Conservation (phyloP, 1,140 invertebrate genomes). For the Drosophila funebris region DNA sequence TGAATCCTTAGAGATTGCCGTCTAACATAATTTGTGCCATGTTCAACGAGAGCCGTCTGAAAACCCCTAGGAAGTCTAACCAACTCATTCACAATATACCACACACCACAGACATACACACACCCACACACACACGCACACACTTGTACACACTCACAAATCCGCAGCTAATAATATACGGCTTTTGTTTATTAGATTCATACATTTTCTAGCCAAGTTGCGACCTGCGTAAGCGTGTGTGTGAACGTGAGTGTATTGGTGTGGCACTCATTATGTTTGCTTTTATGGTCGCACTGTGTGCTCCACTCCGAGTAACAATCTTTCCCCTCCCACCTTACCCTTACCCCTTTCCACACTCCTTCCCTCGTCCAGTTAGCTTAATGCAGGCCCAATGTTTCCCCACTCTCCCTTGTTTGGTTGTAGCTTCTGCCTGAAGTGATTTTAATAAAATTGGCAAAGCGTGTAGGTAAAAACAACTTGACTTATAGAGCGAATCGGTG, state of each 20-base stretch:
- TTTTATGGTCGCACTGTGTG: constrained; percentile 66
- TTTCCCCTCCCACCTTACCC: background rate
- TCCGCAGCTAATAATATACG: constrained; percentile 80
- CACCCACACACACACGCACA: constrained; percentile 1
- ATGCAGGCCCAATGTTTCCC: background rate
- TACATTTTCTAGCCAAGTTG: constrained; percentile 72
- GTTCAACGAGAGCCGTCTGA: constrained; percentile 53
- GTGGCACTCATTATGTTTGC: constrained; percentile 66
- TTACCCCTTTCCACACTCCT: constrained; percentile 1
- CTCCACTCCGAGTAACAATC: constrained; percentile 19
- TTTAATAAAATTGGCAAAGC: constrained; percentile 79
- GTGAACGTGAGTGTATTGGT: constrained; percentile 30
- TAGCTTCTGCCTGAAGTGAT: constrained; percentile 62
- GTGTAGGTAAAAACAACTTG: constrained; percentile 71
- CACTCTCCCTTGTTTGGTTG: background rate
- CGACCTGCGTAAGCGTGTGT: constrained; percentile 32
- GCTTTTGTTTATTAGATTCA: constrained; percentile 82
- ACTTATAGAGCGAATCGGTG: background rate
- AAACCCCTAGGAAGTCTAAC: constrained; percentile 40
- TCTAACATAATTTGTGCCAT: constrained; percentile 76
- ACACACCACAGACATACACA: constrained; percentile 10
- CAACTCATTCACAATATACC: constrained; percentile 57
- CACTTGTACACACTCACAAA: constrained; percentile 50
- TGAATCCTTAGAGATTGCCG: constrained; percentile 76
- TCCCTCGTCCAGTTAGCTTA: constrained; percentile 12